Evolutionary conservation across 2,888 invertebrate species (phyloP), one percentile per base, ranked within the genome.

Genomic region (Axea sp.): DNA sequence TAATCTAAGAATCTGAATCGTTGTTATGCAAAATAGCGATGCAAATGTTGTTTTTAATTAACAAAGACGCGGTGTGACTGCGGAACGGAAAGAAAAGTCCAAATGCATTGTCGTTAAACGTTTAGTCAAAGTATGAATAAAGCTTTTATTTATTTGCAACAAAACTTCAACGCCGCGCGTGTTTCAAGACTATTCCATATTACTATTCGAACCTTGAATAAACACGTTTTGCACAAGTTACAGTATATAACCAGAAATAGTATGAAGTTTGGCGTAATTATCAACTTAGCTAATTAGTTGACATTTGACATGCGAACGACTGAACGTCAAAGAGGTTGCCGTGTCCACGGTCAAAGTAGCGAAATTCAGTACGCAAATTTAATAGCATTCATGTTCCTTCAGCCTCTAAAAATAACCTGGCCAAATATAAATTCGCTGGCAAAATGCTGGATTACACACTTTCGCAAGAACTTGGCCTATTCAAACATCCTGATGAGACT

Each of bases 281-380:
- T 65, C 59, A 72, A 64, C 72, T 64, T 72, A 72, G 64, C 57
- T 64, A 72, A 72, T 72, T 64, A 64, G 64, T 72, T 64, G 64
- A 57, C 72, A 64, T 72, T 72, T 64, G 72, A 64, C 64, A 72
- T 64, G 57, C 55, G 37, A 59, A 41, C n/a, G 49, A 51, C 35
- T 57, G 62, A 41, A 59, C 64, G 64, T 51, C 71, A 72, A 72
- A 64, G 57, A 53, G 26, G 5, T 24, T 55, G 43, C 51, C 55
- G 26, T 31, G 43, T 49, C 59, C 64, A 72, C 43, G 45, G 60
- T 71, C 57, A 72, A 72, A 64, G 51, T 49, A 47, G 30, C 19
- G 33, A 59, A 64, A 59, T 53, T 53, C 30, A 9, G 30, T 31
- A 47, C 60, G 30, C 24, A 51, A 59, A 68, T 62, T 62, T 71